Evolutionary conservation across 23 tunicate species (phyloP), one percentile per base, ranked within the genome.

Genomic region (Ascidia mentula): DNA sequence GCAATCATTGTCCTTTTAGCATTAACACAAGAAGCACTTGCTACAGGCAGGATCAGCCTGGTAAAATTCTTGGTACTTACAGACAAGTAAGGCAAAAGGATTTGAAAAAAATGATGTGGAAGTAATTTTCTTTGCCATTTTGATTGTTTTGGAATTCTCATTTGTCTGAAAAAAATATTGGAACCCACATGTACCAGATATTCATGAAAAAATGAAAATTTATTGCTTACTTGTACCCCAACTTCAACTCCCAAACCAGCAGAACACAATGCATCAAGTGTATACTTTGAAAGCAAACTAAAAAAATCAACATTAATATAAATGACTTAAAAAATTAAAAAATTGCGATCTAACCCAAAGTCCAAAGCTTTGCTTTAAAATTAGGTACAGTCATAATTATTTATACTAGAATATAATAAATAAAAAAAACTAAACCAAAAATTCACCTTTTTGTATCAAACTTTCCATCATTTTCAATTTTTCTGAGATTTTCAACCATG

Each of bases 381-480:
- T 6, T 53, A 9, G 24, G 12, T 42, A 9, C 15, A 42, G 53
- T 9, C 53, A 9, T 42, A 12, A 9, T 42, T 15, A 42, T 12
- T 42, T 42, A 42, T 42, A 42, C 12, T 42, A 42, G 15, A 12
- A 42, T 15, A 9, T 15, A 12, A 42, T 42, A 20, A 9, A 26
- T 20, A 53, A 5, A 3, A 53, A 6, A 20, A 28, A 26, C 53
- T 42, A 53, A 53, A 28, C 1, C 65, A 53, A 5, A 5, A 4
- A 76, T 87, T 85, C 40, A 90, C 96, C 59, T 80, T 76, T 72
- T 76, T 6, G 90, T n/a, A 26, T 90, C 78, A 79, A 90, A 90
- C 12, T 69, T 76, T 20, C 90, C 96, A 46, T 77, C 84, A n/a
- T 77, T 72, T 38, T 81, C 70, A 12, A 60, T 72, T 45, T 39